phyloP scores from a whole-genome alignment of 2,113 vertebrate genomes.

The Gallinago media region DNA sequence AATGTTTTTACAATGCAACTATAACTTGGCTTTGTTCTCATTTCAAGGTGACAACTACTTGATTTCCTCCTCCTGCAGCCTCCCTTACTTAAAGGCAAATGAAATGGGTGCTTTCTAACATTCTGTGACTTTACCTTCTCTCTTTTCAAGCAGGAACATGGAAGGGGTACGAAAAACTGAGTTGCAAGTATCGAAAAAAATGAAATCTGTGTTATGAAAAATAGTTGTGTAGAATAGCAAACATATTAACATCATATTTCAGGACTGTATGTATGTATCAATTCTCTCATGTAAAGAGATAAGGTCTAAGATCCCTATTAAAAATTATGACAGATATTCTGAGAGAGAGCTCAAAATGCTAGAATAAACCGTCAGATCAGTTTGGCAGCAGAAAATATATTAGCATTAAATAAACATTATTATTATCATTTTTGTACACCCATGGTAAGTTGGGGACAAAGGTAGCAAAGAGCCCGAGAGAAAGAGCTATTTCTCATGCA shows the following conservation, averaged over 20 bases:
- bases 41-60: background rate
- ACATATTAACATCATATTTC: background rate
- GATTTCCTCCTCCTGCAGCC: background rate
- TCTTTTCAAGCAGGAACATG: background rate
- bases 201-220: background rate
- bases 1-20: constrained; percentile 13
- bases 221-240: background rate
- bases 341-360: background rate
- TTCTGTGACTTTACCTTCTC: background rate
- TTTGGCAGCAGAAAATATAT: background rate
- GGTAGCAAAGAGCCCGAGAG: background rate
- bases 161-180: background rate
- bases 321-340: background rate
- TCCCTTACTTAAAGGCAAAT: background rate
- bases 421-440: background rate
- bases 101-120: background rate
- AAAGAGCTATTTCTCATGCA: background rate
- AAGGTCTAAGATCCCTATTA: background rate
- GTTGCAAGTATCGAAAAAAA: background rate
- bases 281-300: background rate
- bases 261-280: background rate
- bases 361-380: background rate
- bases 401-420: background rate
- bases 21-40: background rate
- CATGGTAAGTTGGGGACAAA: background rate